Evolutionary conservation across 2,888 invertebrate genomes (phyloP).

Genomic region (Alloscopus bannaensis): DNA sequence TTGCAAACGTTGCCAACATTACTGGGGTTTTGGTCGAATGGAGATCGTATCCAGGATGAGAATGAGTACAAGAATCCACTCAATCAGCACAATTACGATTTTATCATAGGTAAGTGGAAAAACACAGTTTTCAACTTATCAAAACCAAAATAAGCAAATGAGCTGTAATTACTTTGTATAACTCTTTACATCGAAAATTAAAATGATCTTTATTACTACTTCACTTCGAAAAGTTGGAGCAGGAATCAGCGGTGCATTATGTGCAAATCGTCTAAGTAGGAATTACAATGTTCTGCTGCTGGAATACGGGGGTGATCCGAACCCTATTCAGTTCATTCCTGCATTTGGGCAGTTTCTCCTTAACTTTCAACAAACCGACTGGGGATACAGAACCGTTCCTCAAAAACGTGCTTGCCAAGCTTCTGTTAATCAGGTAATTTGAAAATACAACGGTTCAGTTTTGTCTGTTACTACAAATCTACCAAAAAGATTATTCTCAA

Average conservation of each 20-base stretch:
- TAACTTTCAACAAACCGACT: slow-evolving; percentile 53
- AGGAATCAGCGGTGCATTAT: slow-evolving; percentile 42
- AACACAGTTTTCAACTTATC: too few relatives aligned
- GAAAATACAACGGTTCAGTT: too few relatives aligned
- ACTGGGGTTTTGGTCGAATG: slow-evolving; percentile 37
- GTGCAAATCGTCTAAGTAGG: slow-evolving; percentile 46
- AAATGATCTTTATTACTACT: not conserved
- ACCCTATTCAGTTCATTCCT: slow-evolving; percentile 59
- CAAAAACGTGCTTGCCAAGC: slow-evolving; percentile 36
- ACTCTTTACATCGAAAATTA: not conserved
- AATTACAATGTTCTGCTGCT: slow-evolving; percentile 38
- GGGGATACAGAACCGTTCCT: slow-evolving; percentile 44
- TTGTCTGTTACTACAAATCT: too few relatives aligned
- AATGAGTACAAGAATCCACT: slow-evolving; percentile 2
- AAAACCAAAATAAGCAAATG: too few relatives aligned
- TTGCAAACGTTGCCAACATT: slow-evolving; percentile 27
- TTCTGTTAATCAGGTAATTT: slow-evolving; percentile 44
- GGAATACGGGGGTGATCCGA: slow-evolving; percentile 60
- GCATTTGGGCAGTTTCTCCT: slow-evolving; percentile 55
- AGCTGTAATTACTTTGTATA: too few relatives aligned
- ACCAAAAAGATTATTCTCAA: too few relatives aligned
- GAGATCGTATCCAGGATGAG: slow-evolving; percentile 48
- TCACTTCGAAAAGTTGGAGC: slow-evolving; percentile 33
- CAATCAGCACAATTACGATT: slow-evolving; percentile 36
- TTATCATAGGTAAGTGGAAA: slow-evolving; percentile 53